A percentile compares a stretch with the other conserved stretches of the same genome.
Evolutionary conservation across 2,113 vertebrate genomes (phyloP).

Genomic region (Tyto alba): DNA sequence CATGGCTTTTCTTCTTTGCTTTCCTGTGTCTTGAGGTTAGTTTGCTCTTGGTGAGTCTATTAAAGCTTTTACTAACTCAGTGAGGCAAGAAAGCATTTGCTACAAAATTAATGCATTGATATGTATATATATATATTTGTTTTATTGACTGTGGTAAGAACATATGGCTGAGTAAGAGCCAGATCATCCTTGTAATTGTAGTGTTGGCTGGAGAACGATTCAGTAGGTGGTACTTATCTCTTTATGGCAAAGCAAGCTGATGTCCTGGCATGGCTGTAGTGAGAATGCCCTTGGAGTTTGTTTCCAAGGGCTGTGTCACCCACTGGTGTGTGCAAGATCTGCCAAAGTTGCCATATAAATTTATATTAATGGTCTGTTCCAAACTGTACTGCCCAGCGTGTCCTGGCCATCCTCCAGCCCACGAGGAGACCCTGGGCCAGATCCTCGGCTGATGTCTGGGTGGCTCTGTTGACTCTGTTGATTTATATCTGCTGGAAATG

Average conservation of each 20-base stretch:
- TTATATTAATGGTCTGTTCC: accelerated
- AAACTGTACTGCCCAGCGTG: background rate
- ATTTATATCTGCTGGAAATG: background rate
- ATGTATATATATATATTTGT: background rate
- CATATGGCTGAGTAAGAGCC: background rate
- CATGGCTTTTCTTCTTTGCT: background rate
- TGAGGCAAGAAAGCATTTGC: background rate
- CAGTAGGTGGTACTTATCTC: background rate
- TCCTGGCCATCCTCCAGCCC: background rate
- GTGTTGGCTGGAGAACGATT: background rate
- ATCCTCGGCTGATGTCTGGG: background rate
- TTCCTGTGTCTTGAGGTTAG: background rate
- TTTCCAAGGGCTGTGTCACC: background rate
- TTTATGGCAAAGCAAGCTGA: background rate
- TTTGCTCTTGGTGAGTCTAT: background rate
- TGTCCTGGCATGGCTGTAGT: background rate
- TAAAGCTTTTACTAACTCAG: background rate
- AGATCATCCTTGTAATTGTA: background rate
- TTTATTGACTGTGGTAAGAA: background rate
- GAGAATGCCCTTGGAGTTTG: background rate
- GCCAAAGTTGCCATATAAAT: background rate
- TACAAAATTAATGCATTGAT: background rate
- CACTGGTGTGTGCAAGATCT: background rate
- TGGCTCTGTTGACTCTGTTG: background rate
- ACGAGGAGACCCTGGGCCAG: background rate